Base-by-base conservation (phyloP, 2,888 invertebrate genomes). In the Meteorus cinctellus region DNA sequence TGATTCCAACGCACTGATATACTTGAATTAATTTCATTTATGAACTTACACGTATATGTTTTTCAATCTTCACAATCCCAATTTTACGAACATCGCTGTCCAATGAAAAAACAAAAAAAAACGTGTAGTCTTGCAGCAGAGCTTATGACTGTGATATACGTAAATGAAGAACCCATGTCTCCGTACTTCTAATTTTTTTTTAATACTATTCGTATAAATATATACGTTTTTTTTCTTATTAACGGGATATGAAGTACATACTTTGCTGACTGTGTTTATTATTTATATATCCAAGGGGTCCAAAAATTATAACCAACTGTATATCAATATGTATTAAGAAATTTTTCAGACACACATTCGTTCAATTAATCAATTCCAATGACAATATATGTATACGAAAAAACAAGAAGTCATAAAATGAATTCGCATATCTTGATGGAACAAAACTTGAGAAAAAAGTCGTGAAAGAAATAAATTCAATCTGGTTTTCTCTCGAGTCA, bases 81-180 rank as follows among this genome's bases (percentile, higher is more conserved):
- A 59, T 34, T 72, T 19, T 41, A 51, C 41, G 72, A 78, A 69
- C 77, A 75, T 80, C 79, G 84, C 77, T 81, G 75, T 84, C 83
- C 75, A 82, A 79, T 55, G 19, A 55, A 3, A n/a, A 4, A 48
- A 48, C 16, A 48, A 48, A 19, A 55, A 19, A 55, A 55, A 55
- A 82, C 82, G 80, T 70, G 14, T 85, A 82, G 83, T 84, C 84
- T 82, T 81, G 79, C 82, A 83, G 84, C 86, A 84, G 85, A 86
- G 85, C 86, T 87, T 87, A 84, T 85, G 84, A 87, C 87, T 87
- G 87, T 87, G 87, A 87, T 87, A 87, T 87, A 85, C 81, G 81
- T 84, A 82, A 84, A 76, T 70, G 70, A 70, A 75, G 29, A 74
- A 48, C 69, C 74, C 63, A 76, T 72, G 71, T 72, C 45, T 60